Evolutionary conservation across 2,888 invertebrate genomes (phyloP).

Genomic region (Dryomyza anilis): DNA sequence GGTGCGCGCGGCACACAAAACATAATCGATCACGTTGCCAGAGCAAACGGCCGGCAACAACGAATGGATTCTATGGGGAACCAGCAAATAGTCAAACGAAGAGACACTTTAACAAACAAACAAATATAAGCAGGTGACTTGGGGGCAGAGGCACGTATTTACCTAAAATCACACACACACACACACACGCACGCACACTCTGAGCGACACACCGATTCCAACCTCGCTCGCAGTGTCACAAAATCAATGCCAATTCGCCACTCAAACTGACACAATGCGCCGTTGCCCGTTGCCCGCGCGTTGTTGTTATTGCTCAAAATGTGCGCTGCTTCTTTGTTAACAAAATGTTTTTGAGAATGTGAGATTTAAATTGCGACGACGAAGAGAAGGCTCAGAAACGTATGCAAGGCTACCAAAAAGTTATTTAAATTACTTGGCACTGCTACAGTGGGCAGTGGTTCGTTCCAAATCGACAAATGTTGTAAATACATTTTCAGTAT

Average conservation of each 20-base stretch:
- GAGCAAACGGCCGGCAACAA: background rate
- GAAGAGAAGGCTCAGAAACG: constrained; percentile 8
- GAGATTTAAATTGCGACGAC: constrained; percentile 12
- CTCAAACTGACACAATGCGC: constrained; percentile 30
- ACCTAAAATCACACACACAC: background rate
- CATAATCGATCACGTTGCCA: constrained; percentile 19
- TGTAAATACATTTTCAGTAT: too few relatives aligned
- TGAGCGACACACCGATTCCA: too few relatives aligned
- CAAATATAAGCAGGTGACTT: background rate
- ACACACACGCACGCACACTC: constrained; percentile 1
- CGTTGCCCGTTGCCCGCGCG: constrained; percentile 20
- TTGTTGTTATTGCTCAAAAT: constrained; percentile 6
- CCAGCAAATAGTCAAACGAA: background rate
- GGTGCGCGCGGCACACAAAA: background rate
- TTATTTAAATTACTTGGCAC: constrained; percentile 21
- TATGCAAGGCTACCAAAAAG: constrained; percentile 22
- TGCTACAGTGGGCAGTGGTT: constrained; percentile 17
- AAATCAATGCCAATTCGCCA: constrained; percentile 28
- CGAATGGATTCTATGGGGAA: background rate
- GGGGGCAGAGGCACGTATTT: background rate
- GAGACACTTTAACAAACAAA: background rate
- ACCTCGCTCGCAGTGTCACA: constrained; percentile 28
- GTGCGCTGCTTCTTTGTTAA: constrained; percentile 25
- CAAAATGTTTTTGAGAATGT: constrained; percentile 23
- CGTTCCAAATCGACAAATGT: too few relatives aligned